Conservation (phyloP, 1,140 invertebrate species). For the Lepidurus packardi region DNA sequence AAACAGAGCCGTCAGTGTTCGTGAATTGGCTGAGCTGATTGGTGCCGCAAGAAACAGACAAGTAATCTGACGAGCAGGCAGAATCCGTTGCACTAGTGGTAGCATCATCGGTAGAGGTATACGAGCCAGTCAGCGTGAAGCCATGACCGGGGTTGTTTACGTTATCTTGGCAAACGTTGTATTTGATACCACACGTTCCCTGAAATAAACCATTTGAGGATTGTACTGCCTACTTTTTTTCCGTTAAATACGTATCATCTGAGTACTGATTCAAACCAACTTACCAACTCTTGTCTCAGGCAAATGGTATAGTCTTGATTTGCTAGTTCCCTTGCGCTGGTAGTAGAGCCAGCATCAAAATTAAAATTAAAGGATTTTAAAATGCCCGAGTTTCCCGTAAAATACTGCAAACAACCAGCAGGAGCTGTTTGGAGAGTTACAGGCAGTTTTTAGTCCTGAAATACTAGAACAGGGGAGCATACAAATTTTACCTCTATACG, state of each 20-base stretch:
- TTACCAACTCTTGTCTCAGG: slow-evolving; percentile 36
- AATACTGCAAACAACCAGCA: slow-evolving; percentile 39
- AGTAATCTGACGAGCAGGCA: slow-evolving; percentile 63
- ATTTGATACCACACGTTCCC: slow-evolving; percentile 32
- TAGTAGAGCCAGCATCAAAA: slow-evolving; percentile 35
- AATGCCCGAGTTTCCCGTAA: slow-evolving; percentile 39
- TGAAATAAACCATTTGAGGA: neutral
- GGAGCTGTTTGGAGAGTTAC: slow-evolving; percentile 28
- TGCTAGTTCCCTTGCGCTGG: slow-evolving; percentile 38
- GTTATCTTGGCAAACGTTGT: slow-evolving; percentile 30
- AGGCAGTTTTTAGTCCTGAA: neutral
- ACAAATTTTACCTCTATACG: slow-evolving; percentile 31
- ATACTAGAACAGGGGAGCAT: neutral
- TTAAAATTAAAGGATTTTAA: slow-evolving; percentile 41
- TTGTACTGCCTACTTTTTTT: neutral
- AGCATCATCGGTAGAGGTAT: slow-evolving; percentile 16
- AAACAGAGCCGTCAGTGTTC: slow-evolving; percentile 46
- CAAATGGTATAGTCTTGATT: slow-evolving; percentile 40
- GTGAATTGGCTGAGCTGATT: slow-evolving; percentile 50
- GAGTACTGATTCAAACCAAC: neutral
- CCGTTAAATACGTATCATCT: neutral
- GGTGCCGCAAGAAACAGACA: slow-evolving; percentile 67
- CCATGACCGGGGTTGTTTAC: slow-evolving; percentile 31
- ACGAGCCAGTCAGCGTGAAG: slow-evolving; percentile 30
- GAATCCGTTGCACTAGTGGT: slow-evolving; percentile 24